Evolutionary conservation across 2,888 invertebrate species (phyloP).

Genomic region (Tetranychus truncatus): DNA sequence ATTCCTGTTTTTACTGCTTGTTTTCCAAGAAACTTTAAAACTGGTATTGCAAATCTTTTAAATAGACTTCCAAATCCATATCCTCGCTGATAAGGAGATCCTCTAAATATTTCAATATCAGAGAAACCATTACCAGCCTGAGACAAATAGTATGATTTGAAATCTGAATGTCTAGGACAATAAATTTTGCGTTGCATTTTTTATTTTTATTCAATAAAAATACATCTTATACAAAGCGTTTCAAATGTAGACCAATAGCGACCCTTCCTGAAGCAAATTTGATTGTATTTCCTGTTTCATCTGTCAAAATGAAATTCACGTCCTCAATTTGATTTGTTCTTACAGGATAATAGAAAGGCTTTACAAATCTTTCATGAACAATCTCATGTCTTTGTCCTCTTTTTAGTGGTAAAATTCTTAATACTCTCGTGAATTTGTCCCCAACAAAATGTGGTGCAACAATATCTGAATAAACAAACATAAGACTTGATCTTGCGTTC

Average conservation of each 20-base stretch:
- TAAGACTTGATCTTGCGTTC: not conserved
- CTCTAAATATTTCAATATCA: not conserved
- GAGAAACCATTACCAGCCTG: slow-evolving; percentile 8
- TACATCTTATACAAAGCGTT: not conserved
- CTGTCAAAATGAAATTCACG: not conserved
- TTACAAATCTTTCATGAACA: not conserved
- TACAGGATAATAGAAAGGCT: not conserved
- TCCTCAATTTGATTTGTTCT: not conserved
- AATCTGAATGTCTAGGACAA: not conserved
- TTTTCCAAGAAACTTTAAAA: not conserved
- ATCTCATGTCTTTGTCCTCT: no score
- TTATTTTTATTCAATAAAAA: no score
- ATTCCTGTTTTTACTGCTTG: not conserved
- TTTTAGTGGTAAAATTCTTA: not conserved
- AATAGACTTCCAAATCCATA: slow-evolving; percentile 11
- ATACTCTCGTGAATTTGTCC: not conserved
- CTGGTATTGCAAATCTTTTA: not conserved
- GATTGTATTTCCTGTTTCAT: not conserved
- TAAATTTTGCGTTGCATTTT: not conserved
- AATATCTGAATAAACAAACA: slow-evolving; percentile 5
- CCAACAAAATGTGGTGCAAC: not conserved
- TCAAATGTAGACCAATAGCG: not conserved
- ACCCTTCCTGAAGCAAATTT: not conserved
- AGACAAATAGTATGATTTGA: not conserved
- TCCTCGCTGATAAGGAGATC: slow-evolving; percentile 9